phyloP scores from a whole-genome alignment of 2,888 invertebrate species.

The Epinotia demarniana region DNA sequence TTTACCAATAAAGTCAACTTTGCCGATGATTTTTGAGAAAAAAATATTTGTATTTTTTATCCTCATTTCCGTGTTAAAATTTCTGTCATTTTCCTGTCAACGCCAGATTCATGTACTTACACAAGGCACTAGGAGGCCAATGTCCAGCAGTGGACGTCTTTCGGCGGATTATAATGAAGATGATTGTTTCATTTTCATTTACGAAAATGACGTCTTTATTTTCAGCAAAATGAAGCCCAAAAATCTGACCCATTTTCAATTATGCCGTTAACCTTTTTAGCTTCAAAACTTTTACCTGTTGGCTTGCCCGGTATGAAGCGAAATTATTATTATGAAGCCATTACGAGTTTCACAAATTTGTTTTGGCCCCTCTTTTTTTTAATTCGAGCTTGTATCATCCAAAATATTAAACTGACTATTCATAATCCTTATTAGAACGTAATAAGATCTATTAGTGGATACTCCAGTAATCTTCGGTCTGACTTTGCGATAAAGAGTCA shows the following conservation, averaged over 20 bases:
- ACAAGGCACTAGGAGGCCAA: too few relatives aligned
- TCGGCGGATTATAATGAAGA: too few relatives aligned
- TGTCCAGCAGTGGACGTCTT: too few relatives aligned
- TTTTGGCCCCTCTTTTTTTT: slow-evolving; percentile 13
- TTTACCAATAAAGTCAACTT: too few relatives aligned
- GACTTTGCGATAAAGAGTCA: not conserved
- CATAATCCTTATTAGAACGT: not conserved
- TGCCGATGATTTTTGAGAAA: too few relatives aligned
- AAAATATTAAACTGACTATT: not conserved
- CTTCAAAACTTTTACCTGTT: slow-evolving; percentile 32
- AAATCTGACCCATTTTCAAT: slow-evolving; percentile 16
- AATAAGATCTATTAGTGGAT: not conserved
- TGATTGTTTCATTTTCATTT: not conserved
- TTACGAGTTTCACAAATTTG: slow-evolving; percentile 29
- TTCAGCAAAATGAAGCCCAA: slow-evolving; percentile 20
- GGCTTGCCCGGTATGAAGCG: slow-evolving; percentile 20
- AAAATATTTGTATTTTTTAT: too few relatives aligned
- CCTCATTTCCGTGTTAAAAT: too few relatives aligned
- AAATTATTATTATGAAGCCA: slow-evolving; percentile 42
- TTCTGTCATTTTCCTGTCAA: too few relatives aligned
- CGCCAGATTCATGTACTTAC: too few relatives aligned
- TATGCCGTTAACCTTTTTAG: slow-evolving; percentile 35
- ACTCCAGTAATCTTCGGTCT: not conserved
- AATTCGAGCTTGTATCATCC: not conserved
- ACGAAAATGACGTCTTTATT: slow-evolving; percentile 1